Evolutionary conservation across 2,113 vertebrate species (phyloP), one percentile per base, ranked within the genome.

Genomic region (Camelus dromedarius): DNA sequence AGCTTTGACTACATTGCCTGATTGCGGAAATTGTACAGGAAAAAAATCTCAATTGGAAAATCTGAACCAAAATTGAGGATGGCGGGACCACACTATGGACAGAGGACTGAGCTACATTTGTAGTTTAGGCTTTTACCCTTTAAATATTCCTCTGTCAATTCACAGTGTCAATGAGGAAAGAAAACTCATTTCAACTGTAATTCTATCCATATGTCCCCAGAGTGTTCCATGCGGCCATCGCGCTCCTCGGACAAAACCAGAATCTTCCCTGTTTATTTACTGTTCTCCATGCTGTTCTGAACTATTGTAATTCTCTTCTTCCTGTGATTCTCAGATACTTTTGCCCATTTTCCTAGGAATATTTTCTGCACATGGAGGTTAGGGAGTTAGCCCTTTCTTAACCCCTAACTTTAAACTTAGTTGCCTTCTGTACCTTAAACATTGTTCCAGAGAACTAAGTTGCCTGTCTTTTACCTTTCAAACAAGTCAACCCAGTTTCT

Each of bases 401-500:
- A 76, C 26, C 0, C 6, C 24, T 79, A 60, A 48, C 70, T 96
- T 70, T 83, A 89, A 69, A 80, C 58, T 77, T 62, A 80, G 46
- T 82, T 91, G 58, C 52, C 60, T 38, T 64, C 48, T 73, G 3
- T 58, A 52, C 15, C 76, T 77, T 67, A 62, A 66, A 52, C 5
- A 38, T 70, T 12, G 16, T 82, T 58, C 50, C 30, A 69, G 92
- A 91, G 50, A 35, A 79, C 22, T 69, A 38, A 38, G 8, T 52
- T 73, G 92, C 50, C 95, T 86, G 66, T 85, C 60, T 91, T 56
- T 85, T 32, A 66, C 8, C 22, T 20, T 91, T 73, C 26, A 62
- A 91, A 89, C n/a, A 84, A 96, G 50, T 50, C 58, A 81, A 81
- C 77, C 93, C 70, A 54, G 90, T 76, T 62, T 64, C 60, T 69